Base-by-base conservation (phyloP, 2,797 vertebrate species). In the Fistularia tabacaria region DNA sequence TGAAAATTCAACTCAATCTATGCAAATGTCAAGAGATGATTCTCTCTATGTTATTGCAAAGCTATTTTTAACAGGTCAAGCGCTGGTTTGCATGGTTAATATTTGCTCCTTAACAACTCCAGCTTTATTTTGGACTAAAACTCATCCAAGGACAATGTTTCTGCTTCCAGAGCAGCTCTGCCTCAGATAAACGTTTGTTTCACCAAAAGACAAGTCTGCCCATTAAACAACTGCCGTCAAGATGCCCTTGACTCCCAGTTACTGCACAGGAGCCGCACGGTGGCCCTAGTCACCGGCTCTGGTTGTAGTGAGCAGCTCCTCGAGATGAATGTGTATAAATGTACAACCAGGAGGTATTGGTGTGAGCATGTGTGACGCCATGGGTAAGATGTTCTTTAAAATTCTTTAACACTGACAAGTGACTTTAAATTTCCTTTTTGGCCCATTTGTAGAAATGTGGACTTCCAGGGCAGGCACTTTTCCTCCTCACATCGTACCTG, bases 161-260 rank as follows among this genome's bases (percentile, higher is more conserved):
- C 44, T 54, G 62, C 67, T 13, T 53, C 45, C 46, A 25, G 54
- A 63, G 42, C 54, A 59, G 41, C 54, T 59, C 60, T 51, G 55
- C 53, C 52, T 54, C 46, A 47, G 50, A 66, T 61, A 74, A 53
- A 58, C 45, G 55, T 81, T 83, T 77, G 47, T 63, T 53, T 65
- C 54, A 75, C 54, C 59, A 57, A 71, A 68, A 78, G 43, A 68
- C 51, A 66, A 49, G 46, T 52, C 58, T 53, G 61, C 57, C 52
- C 52, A 56, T n/a, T 62, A 48, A 14, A 38, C 79, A 57, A 51
- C 64, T 38, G 14, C 67, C 10, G 49, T 45, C n/a, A 8, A 48
- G 48, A 55, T 47, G 76, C 66, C 76, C 74, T 82, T 81, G 83
- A 81, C 74, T 78, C 66, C 60, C 40, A 44, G 51, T 64, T 60